Conservation (phyloP, 2,888 invertebrate species). For the Macrosiphum euphorbiae region DNA sequence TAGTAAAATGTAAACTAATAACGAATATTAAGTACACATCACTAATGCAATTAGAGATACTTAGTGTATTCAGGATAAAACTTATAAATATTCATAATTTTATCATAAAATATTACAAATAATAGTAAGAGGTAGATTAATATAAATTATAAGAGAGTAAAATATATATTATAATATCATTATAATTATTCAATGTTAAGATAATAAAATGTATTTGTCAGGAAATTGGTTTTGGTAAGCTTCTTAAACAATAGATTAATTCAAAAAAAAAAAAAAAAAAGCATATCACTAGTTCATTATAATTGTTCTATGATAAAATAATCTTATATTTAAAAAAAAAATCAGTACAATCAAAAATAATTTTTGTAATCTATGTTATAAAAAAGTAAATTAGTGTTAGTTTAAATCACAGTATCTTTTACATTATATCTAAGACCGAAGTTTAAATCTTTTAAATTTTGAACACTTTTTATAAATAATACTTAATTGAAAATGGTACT, state of each 20-base stretch:
- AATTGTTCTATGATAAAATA: neutral
- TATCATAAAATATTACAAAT: neutral
- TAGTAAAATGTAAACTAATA: neutral
- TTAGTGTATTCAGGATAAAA: neutral
- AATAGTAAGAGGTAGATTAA: slow-evolving; percentile 1
- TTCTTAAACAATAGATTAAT: neutral
- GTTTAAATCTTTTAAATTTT: neutral
- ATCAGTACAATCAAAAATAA: neutral
- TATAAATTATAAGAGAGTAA: neutral
- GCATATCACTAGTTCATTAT: neutral
- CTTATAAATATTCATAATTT: neutral
- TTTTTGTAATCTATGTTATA: neutral
- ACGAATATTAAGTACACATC: neutral
- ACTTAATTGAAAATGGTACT: neutral
- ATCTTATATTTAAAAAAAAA: neutral
- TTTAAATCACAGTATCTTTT: neutral
- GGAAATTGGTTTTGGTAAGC: neutral
- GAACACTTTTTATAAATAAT: neutral
- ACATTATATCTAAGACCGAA: neutral
- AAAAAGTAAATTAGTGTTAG: neutral
- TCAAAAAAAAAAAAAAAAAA: neutral
- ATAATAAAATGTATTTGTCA: neutral
- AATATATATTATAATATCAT: neutral
- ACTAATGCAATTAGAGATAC: neutral
- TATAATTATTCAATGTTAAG: neutral